Evolutionary conservation across 2,888 invertebrate genomes (phyloP), one percentile per base, ranked within the genome.

Genomic region (Conchocele bisecta): DNA sequence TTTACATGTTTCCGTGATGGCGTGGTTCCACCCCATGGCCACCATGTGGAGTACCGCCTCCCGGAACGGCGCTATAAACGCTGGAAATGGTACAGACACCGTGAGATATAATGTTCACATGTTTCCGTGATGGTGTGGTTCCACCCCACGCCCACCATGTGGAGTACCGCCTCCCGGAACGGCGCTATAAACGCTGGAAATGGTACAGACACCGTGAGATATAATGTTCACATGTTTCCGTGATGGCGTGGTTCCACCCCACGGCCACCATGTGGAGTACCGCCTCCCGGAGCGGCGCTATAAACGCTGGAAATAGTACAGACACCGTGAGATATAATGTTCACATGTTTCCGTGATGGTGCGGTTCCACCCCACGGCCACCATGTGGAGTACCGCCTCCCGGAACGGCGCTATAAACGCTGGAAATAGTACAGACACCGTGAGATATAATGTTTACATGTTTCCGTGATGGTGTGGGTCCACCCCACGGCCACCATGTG

Each of bases 331-430:
- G 22, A 42, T 42, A 42, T 9, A 9, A 9, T 9, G 17, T 42
- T 42, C n/a, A 6, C 42, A n/a, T 42, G n/a, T 9, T 6, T 75
- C 70, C 2, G 58, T 63, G 20, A 75, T 69, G 2, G 75, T 75
- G 24, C 70, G 66, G 41, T 75, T 75, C 75, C 75, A 75, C 24
- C 42, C 75, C 4, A 75, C 69, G 17, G 75, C 75, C 6, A 75
- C 58, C 2, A 33, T 57, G 2, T 70, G 75, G 6, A 75, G 51
- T 6, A 75, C 37, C 1, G 66, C 46, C 39, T 75, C 75, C 11
- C 70, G 61, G n/a, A 75, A 70, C 5, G 75, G 75, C 17, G 54
- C 54, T 46, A 75, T 33, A 24, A 75, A 53, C 0, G 61, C 75
- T 74, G 7, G 44, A 17, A 44, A 42, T 20, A n/a, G 7, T 6